A percentile compares a stretch with the other conserved stretches of the same genome.
Evolutionary conservation across 1,140 invertebrate species (phyloP).

Genomic region (Drosophila pallidifrons): DNA sequence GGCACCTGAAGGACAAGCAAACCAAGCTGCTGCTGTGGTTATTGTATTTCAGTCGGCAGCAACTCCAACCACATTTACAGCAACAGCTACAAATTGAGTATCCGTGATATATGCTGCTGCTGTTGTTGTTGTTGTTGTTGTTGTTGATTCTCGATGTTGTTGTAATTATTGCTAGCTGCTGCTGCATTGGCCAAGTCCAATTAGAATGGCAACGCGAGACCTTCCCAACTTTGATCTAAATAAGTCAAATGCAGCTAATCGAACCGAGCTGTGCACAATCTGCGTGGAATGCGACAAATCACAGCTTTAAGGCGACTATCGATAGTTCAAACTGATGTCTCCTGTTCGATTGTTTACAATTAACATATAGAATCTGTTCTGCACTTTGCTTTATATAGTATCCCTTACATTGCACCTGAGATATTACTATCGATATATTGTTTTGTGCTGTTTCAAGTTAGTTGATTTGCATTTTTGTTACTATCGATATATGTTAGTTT

Average conservation of each 20-base stretch:
- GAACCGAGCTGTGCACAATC: not conserved
- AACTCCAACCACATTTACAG: not conserved
- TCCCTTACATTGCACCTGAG: too few species aligned
- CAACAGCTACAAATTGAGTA: slow-evolving; percentile 3
- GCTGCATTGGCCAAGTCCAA: slow-evolving; percentile 1
- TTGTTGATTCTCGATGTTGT: not conserved
- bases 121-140: not conserved
- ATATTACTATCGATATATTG: too few species aligned
- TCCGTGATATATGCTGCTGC: not conserved
- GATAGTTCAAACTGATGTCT: not conserved
- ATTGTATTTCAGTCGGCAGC: not conserved
- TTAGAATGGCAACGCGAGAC: slow-evolving; percentile 1
- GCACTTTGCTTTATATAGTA: too few species aligned
- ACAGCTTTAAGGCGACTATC: not conserved
- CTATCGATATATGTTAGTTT: too few species aligned
- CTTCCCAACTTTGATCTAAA: slow-evolving; percentile 8
- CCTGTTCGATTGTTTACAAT: too few species aligned
- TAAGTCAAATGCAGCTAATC: not conserved
- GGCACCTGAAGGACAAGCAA: slow-evolving; percentile 16
- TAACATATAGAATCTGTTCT: too few species aligned
- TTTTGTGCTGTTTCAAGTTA: too few species aligned
- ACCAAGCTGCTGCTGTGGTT: not conserved
- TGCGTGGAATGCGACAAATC: slow-evolving; percentile 3
- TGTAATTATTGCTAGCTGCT: not conserved
- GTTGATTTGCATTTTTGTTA: too few species aligned